phyloP scores from a whole-genome alignment of 1,140 invertebrate species.

The Caenorhabditis remanei region DNA sequence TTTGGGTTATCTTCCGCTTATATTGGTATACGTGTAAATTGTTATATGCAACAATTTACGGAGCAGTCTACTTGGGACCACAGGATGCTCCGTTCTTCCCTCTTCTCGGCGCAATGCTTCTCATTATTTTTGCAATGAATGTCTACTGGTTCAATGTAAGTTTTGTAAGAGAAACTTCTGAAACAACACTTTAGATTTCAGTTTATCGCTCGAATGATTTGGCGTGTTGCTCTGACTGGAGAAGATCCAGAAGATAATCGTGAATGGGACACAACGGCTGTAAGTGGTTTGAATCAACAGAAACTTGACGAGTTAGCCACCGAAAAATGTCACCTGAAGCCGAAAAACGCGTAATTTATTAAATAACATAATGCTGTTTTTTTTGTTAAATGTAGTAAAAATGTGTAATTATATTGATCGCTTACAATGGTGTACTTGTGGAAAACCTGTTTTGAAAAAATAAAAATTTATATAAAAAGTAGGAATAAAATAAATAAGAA shows the following conservation, averaged over 20 bases:
- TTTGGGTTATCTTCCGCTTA: slow-evolving; percentile 73
- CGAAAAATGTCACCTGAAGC: slow-evolving; percentile 39
- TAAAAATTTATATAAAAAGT: no score
- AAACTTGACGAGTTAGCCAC: slow-evolving; percentile 59
- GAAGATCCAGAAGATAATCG: slow-evolving; percentile 71
- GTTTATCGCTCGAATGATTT: slow-evolving; percentile 68
- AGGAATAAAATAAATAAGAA: no score
- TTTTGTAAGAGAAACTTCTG: background rate
- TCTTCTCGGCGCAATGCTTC: slow-evolving; percentile 78
- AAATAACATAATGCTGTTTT: background rate
- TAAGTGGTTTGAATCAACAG: slow-evolving; percentile 59
- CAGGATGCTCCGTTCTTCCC: slow-evolving; percentile 74
- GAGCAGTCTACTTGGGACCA: slow-evolving; percentile 68
- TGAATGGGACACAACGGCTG: slow-evolving; percentile 66
- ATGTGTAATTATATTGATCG: no score
- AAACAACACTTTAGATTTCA: background rate
- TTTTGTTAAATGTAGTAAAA: background rate
- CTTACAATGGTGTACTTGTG: no score
- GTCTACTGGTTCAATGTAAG: slow-evolving; percentile 80
- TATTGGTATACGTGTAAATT: slow-evolving; percentile 79
- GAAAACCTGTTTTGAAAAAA: no score
- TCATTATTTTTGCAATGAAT: slow-evolving; percentile 78
- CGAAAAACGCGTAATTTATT: slow-evolving; percentile 47
- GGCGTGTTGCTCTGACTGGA: slow-evolving; percentile 66
- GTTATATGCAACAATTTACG: slow-evolving; percentile 76